Conservation (phyloP, 2,797 vertebrate species). For the Ctenopoma multispine region DNA sequence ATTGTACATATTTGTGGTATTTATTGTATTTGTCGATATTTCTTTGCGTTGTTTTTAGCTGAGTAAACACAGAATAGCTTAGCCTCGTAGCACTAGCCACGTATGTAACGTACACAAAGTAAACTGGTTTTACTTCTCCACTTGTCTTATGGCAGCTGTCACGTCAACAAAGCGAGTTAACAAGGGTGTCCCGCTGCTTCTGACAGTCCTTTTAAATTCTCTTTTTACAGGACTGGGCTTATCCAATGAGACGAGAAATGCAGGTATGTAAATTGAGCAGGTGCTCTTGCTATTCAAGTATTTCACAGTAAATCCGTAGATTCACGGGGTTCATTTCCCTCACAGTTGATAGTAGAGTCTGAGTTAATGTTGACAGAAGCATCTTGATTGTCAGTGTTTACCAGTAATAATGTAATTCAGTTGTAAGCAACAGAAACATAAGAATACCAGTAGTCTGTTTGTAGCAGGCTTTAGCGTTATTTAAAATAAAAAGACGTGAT, state of each 20-base stretch:
- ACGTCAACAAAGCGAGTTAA: background rate
- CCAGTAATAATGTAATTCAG: background rate
- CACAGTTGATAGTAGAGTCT: background rate
- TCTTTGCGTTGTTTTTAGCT: background rate
- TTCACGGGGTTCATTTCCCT: too few species aligned
- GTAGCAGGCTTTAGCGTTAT: too few species aligned
- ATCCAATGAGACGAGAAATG: conserved; percentile 99
- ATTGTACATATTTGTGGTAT: background rate
- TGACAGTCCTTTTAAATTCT: conserved; percentile 8
- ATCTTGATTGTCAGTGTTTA: too few species aligned
- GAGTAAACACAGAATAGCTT: conserved; percentile 1
- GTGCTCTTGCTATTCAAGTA: background rate
- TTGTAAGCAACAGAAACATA: too few species aligned
- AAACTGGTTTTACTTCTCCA: background rate
- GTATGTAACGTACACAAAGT: conserved; percentile 32
- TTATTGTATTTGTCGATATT: background rate
- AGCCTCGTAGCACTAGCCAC: conserved; percentile 53
- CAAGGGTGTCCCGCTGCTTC: background rate
- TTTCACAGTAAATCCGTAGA: background rate
- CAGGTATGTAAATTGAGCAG: conserved; percentile 85
- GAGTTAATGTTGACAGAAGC: background rate
- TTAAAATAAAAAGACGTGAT: too few species aligned
- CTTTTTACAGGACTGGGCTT: conserved; percentile 94
- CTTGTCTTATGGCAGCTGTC: background rate
- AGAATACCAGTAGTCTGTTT: too few species aligned